Base-by-base conservation (phyloP, 2,888 invertebrate species). In the Cryptosula pallasiana region DNA sequence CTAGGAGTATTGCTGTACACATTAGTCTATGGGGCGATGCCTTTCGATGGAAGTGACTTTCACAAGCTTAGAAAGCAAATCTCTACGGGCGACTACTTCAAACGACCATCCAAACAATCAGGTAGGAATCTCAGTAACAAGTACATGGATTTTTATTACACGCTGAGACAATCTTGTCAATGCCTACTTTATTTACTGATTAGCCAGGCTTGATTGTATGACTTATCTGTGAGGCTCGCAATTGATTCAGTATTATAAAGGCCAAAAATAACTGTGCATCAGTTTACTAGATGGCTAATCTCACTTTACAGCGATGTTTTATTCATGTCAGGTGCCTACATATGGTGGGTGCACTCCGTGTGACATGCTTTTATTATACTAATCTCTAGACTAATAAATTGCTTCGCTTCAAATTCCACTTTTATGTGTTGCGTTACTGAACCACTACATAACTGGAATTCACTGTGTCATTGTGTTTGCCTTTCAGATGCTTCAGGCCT, bases 21-120 rank as follows among this genome's bases (percentile, higher is more conserved):
- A 69, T 88, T 99, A 81, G 97, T 99, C 77, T 99, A 98, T 85
- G 98, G 98, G 78, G 95, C 97, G 76, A 99, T 99, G 99, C 99
- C 89, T 72, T 98, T 98, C 84, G 98, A 98, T 87, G 98, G 98
- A 74, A 94, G 95, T 75, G 96, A 98, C 87, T 98, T 98, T 86
- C 95, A 95, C 86, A 90, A 94, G 80, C 90, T 99, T 81, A 95
- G 96, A 76, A 91, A 93, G 82, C 96, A 97, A 87, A 98, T 98
- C 82, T 95, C 96, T 79, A 92, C 93, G 82, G 97, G 97, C 2
- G 95, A 96, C 85, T 99, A 97, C 86, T 96, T 93, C 83, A 45
- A 45, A 45, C 97, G 98, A 86, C 98, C 98, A 69, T 92, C 93
- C 80, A 92, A 90, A 79, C 94, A 94, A 63, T 95, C 97, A 75